Percentiles rank a stretch among this genome's conserved stretches.
These are phyloP conservation scores for Morus bassanus DNA, from an alignment of 2,797 vertebrate species.

Conservation along the genomic window DNA sequence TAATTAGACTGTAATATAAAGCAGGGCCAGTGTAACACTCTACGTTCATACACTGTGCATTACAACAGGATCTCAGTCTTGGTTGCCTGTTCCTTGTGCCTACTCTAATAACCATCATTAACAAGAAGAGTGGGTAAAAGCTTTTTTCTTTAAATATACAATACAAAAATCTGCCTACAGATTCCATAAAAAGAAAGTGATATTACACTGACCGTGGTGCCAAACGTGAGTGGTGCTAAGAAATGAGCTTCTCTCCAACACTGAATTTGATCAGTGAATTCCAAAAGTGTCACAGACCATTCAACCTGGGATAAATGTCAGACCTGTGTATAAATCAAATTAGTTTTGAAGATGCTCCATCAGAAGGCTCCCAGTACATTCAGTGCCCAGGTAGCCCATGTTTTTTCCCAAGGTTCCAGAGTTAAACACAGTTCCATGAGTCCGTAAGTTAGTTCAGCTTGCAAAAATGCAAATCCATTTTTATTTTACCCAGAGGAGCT, in stretches of 20 bases:
- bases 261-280: not conserved
- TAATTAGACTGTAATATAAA: constrained; percentile 24
- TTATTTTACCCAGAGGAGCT: not conserved
- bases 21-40: not conserved
- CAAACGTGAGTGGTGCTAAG: not conserved
- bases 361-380: not conserved
- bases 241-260: not conserved
- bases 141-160: not conserved
- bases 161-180: not conserved
- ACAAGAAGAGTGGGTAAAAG: not conserved
- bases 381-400: not conserved
- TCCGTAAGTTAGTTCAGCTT: not conserved
- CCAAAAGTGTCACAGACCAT: not conserved
- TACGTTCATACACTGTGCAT: not conserved
- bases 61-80: not conserved
- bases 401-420: not conserved
- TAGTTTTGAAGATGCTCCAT: not conserved
- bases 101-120: not conserved
- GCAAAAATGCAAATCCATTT: not conserved
- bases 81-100: not conserved
- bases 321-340: not conserved
- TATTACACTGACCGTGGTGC: not conserved
- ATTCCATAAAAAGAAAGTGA: not conserved
- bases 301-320: not conserved
- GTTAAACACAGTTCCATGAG: not conserved